These are phyloP conservation scores for Laspeyria flexula DNA, from an alignment of 2,888 invertebrate genomes.

Conservation along the genomic window DNA sequence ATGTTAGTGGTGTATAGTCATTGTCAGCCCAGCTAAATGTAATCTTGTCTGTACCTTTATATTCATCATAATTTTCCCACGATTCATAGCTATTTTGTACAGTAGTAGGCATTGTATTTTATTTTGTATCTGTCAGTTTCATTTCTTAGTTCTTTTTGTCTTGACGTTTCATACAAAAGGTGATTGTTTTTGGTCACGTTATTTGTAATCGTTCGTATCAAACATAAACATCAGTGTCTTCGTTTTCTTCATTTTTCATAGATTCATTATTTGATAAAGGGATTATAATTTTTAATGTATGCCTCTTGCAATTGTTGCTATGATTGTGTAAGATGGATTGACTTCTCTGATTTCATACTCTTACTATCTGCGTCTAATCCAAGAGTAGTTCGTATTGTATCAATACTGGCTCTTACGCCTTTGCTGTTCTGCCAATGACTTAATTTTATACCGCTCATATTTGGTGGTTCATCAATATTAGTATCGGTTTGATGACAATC, in stretches of 20 bases:
- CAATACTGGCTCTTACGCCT: constrained; percentile 57
- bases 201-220: no score
- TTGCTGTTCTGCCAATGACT: constrained; percentile 44
- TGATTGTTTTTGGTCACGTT: not conserved
- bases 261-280: no score
- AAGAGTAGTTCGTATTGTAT: constrained; percentile 58
- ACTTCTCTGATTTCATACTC: not conserved
- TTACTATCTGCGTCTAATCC: constrained; percentile 45
- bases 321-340: no score
- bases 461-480: constrained; percentile 44
- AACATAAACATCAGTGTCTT: no score
- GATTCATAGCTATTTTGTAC: not conserved
- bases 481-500: constrained; percentile 47
- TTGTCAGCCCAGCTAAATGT: constrained; percentile 13
- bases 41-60: not conserved
- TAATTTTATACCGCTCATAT: constrained; percentile 35
- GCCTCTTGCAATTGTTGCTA: no score
- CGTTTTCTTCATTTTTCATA: no score
- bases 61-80: not conserved
- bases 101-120: no score
- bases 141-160: not conserved
- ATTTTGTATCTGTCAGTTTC: no score
- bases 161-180: not conserved
- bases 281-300: no score
- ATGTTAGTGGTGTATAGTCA: constrained; percentile 23